Base-by-base conservation (phyloP, 2,888 invertebrate species). In the Apomyelois bistriatella region DNA sequence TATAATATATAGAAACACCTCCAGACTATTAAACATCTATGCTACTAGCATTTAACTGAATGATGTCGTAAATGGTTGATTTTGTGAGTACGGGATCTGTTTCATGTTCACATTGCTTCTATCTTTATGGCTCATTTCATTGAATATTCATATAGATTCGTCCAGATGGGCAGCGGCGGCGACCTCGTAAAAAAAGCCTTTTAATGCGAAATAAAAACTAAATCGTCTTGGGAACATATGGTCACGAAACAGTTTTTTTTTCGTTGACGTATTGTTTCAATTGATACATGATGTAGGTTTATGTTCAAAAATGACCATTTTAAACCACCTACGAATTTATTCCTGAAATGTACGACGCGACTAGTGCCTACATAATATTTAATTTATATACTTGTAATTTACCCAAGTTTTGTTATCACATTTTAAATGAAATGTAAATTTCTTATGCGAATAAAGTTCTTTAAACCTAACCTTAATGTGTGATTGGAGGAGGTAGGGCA, bases 111-210 rank as follows among this genome's bases (percentile, higher is more conserved):
- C 59, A 58, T 55, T 50, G 55, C 59, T 52, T 56, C 62, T 70
- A 74, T 75, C 63, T 75, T 76, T 72, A 72, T 68, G 54, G 65
- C 63, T 53, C 54, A 56, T 64, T 65, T 55, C 55, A 66, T 69
- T 64, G 59, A 66, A 66, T 65, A 63, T 66, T 57, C 61, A 61
- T 62, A 64, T 64, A 56, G 58, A 67, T 61, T 53, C 54, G 53
- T 58, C 61, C 61, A 65, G 61, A 69, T 63, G 61, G 53, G 51
- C 16, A 57, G 56, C 43, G 53, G 49, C 16, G 57, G 55, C 40
- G 59, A 53, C 59, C 58, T 65, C 65, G 61, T 64, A 60, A 70
- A 66, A 61, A 57, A 32, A 58, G 55, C 61, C 61, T 65, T 68
- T 65, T 64, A 53, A 58, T 55, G 54, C 50, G 49, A 62, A 58